Conservation (phyloP, 2,888 invertebrate genomes). For the Ichneumoninae sp. region DNA sequence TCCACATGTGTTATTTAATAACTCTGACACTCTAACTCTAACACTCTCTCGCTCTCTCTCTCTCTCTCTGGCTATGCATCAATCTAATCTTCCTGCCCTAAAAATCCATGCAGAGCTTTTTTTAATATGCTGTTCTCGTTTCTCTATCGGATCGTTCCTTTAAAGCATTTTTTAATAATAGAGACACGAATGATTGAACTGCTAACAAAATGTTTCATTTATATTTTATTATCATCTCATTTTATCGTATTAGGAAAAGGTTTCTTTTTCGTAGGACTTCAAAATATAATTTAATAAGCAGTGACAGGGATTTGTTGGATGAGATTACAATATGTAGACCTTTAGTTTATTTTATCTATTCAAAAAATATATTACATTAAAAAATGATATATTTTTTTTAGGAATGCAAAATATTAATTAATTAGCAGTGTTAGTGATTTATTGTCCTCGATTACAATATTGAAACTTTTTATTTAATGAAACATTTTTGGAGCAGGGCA, state of each 20-base stretch:
- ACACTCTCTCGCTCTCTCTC: conserved; percentile 3
- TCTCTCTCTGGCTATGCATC: conserved; percentile 2
- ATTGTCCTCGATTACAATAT: no score
- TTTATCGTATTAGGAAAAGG: neutral
- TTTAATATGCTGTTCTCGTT: conserved; percentile 20
- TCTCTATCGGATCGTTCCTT: conserved; percentile 6
- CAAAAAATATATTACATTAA: neutral
- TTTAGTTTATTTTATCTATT: no score
- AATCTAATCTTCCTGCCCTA: conserved; percentile 50
- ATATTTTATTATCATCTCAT: neutral
- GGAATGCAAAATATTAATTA: neutral
- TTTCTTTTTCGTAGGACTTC: neutral
- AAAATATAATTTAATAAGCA: neutral
- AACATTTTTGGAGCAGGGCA: no score
- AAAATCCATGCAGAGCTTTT: conserved; percentile 10
- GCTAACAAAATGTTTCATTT: neutral
- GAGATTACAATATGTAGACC: no score
- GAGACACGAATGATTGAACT: neutral
- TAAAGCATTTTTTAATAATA: conserved; percentile 8
- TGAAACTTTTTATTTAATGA: no score
- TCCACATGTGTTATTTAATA: conserved; percentile 56
- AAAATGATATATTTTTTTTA: neutral
- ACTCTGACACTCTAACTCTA: conserved; percentile 17
- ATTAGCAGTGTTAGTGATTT: no score
- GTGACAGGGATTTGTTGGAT: no score